Percentiles rank a stretch among this genome's conserved stretches.
phyloP scores from a whole-genome alignment of 2,888 invertebrate genomes.

The Caenorhabditis virilis region DNA sequence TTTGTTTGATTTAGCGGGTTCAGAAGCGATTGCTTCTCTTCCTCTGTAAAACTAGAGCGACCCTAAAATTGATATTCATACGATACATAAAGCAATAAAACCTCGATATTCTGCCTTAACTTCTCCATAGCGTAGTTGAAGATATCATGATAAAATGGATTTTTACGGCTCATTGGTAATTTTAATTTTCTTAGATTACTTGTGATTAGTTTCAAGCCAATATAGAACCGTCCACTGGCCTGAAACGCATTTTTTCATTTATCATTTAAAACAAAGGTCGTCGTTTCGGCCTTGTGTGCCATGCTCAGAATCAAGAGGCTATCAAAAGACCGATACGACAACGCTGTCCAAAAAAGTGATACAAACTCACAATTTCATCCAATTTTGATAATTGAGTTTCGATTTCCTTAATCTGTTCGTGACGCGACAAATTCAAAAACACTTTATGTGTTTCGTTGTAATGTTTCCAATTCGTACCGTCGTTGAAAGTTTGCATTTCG shows the following conservation, averaged over 20 bases:
- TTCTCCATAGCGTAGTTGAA: constrained; percentile 14
- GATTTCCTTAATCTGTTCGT: constrained; percentile 5
- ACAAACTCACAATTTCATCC: background rate
- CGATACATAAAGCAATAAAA: background rate
- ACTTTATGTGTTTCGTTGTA: constrained; percentile 14
- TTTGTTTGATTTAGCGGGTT: constrained; percentile 17
- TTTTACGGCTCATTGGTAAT: constrained; percentile 9
- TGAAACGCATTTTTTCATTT: constrained; percentile 9
- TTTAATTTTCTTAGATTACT: constrained; percentile 8
- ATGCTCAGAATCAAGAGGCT: too few species aligned
- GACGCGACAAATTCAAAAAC: background rate
- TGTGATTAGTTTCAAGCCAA: constrained; percentile 7
- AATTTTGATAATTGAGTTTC: background rate
- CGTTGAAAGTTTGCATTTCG: constrained; percentile 15
- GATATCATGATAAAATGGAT: constrained; percentile 20
- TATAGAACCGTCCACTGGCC: constrained; percentile 13
- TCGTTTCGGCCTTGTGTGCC: background rate
- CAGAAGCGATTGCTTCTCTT: constrained; percentile 8
- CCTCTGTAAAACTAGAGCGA: constrained; percentile 5
- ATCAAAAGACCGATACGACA: too few species aligned
- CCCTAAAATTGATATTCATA: background rate
- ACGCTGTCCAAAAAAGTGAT: too few species aligned
- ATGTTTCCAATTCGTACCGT: constrained; percentile 18
- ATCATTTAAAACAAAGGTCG: background rate
- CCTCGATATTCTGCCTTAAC: constrained; percentile 16